These are phyloP conservation scores for Cynopterus brachyotis DNA, from an alignment of 2,113 vertebrate species.

Conservation along the genomic window DNA sequence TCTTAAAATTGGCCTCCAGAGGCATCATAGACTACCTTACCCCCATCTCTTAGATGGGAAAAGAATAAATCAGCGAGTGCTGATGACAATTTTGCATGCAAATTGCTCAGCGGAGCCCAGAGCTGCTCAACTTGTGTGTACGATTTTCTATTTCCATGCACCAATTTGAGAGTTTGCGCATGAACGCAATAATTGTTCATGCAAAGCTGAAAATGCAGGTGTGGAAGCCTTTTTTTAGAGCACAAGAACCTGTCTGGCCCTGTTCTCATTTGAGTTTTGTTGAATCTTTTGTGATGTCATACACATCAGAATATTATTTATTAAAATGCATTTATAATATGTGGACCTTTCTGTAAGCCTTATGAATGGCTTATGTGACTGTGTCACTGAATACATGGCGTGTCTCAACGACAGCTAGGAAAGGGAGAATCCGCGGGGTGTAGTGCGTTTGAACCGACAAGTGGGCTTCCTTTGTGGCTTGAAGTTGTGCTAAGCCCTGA, in stretches of 20 bases:
- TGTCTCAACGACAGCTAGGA: background rate
- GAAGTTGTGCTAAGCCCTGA: background rate
- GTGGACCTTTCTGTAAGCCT: background rate
- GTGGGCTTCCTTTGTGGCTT: background rate
- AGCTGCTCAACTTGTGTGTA: background rate
- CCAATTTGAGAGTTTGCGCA: constrained; percentile 11
- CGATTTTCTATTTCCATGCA: constrained; percentile 52
- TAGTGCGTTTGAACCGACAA: background rate
- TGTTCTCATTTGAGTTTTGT: background rate
- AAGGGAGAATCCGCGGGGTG: background rate
- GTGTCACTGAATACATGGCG: background rate
- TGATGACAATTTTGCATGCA: constrained; percentile 65
- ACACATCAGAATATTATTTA: background rate
- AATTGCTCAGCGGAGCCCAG: constrained; percentile 21
- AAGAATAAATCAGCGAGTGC: constrained; percentile 37
- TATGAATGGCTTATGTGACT: background rate
- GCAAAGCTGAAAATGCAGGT: constrained; percentile 62
- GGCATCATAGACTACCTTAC: background rate
- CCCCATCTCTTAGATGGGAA: background rate
- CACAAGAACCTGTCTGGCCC: background rate
- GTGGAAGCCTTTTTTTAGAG: constrained; percentile 45
- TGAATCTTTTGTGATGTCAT: background rate
- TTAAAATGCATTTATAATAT: background rate
- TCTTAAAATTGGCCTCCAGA: background rate
- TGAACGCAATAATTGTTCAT: constrained; percentile 53